phyloP scores from a whole-genome alignment of 2,113 vertebrate species.

The Myrmecophaga tridactyla region DNA sequence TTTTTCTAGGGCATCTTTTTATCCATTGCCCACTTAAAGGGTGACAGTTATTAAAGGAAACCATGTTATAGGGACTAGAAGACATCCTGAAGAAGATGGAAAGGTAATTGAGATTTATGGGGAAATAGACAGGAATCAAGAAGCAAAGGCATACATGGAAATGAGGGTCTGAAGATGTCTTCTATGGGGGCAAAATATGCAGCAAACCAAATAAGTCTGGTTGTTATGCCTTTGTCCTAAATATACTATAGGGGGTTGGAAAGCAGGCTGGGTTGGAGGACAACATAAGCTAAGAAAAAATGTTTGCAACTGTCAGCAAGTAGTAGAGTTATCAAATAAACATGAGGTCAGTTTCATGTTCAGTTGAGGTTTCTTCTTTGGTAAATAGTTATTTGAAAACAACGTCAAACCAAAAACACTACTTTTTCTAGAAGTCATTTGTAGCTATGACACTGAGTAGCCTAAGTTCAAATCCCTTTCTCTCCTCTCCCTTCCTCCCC shows the following conservation, averaged over 20 bases:
- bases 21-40: not conserved
- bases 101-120: not conserved
- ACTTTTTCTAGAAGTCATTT: not conserved
- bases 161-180: not conserved
- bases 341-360: not conserved
- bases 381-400: conserved; percentile 23
- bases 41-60: not conserved
- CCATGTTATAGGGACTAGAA: not conserved
- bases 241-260: not conserved
- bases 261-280: not conserved
- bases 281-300: not conserved
- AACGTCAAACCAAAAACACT: not conserved
- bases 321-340: not conserved
- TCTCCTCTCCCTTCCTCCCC: not conserved
- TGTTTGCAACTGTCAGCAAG: not conserved
- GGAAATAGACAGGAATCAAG: not conserved
- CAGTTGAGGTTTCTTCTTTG: not conserved
- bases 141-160: not conserved
- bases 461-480: not conserved
- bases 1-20: not conserved
- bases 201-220: not conserved
- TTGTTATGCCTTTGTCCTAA: not conserved
- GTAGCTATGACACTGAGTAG: not conserved
- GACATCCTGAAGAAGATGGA: not conserved
- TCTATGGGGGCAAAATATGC: not conserved